A percentile compares a stretch with the other conserved stretches of the same genome.
Evolutionary conservation across 2,113 vertebrate genomes (phyloP).

Genomic region (Sceloporus undulatus): DNA sequence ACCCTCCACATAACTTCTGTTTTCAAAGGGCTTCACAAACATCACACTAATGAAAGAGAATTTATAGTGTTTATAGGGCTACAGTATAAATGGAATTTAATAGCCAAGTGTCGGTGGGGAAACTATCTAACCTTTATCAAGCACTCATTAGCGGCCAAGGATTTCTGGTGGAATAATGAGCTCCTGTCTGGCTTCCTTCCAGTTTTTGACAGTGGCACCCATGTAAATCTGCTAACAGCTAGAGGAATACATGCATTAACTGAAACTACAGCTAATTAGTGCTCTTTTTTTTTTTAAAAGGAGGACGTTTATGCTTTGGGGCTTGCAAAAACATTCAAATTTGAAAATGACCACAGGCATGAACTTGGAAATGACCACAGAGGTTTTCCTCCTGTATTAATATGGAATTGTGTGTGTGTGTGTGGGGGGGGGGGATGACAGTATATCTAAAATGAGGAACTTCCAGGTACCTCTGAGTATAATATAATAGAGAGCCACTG

Average conservation of each 20-base stretch:
- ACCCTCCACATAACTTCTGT: conserved; percentile 60
- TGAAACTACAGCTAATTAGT: conserved; percentile 54
- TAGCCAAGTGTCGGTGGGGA: conserved; percentile 62
- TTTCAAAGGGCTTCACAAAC: conserved; percentile 64
- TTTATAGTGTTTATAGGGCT: conserved; percentile 67
- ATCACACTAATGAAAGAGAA: conserved; percentile 65
- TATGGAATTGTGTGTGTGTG: neutral
- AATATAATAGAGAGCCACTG: neutral
- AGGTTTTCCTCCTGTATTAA: conserved; percentile 22
- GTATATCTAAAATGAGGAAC: neutral
- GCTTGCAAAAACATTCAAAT: conserved; percentile 45
- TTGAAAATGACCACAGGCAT: conserved; percentile 31
- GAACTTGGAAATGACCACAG: neutral
- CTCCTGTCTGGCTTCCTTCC: conserved; percentile 56
- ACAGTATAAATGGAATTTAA: conserved; percentile 70
- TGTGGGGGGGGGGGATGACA: neutral
- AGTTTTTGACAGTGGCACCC: conserved; percentile 60
- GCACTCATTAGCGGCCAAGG: conserved; percentile 63
- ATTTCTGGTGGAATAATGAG: conserved; percentile 71
- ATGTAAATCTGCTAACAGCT: conserved; percentile 59
- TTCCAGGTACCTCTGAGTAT: neutral
- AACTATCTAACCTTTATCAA: conserved; percentile 63
- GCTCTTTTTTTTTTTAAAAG: conserved; percentile 31
- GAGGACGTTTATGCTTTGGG: conserved; percentile 43
- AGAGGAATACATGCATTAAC: conserved; percentile 50